Percentiles rank a stretch among this genome's conserved stretches.
Evolutionary conservation across 2,113 vertebrate species (phyloP).

Genomic region (Anoplopoma fimbria): DNA sequence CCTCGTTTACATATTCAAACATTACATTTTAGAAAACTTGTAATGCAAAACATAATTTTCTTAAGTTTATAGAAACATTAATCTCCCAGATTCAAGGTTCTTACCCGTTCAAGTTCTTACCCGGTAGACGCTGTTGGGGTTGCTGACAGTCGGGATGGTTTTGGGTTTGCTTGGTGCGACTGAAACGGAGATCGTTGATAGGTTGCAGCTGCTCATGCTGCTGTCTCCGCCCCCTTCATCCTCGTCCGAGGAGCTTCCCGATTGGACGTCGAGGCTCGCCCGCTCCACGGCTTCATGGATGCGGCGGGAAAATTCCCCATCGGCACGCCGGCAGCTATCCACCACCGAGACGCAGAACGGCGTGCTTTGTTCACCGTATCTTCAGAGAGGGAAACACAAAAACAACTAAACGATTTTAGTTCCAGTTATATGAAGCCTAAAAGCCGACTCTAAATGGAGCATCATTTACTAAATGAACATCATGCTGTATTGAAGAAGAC

Average conservation of each 20-base stretch:
- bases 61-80: too few species aligned
- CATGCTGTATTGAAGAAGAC: too few species aligned
- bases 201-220: constrained; percentile 34
- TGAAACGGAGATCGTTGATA: constrained; percentile 12
- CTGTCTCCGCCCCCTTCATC: constrained; percentile 40
- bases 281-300: constrained; percentile 89
- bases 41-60: too few species aligned
- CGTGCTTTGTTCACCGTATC: constrained; percentile 91
- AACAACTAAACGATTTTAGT: too few species aligned
- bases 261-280: constrained; percentile 84
- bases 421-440: too few species aligned
- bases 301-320: constrained; percentile 85
- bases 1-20: too few species aligned
- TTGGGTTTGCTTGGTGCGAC: constrained; percentile 54
- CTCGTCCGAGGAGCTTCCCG: constrained; percentile 86
- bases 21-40: too few species aligned
- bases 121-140: constrained; percentile 96
- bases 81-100: too few species aligned
- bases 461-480: too few species aligned
- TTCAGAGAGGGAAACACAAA: constrained; percentile 49
- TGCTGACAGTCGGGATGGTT: constrained; percentile 91
- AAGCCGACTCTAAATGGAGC: too few species aligned
- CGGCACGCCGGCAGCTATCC: constrained; percentile 65
- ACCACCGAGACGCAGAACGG: constrained; percentile 90
- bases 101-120: too few species aligned